Percentiles rank a stretch among this genome's conserved stretches.
phyloP scores from a whole-genome alignment of 2,113 vertebrate genomes.

The Scomber colias region DNA sequence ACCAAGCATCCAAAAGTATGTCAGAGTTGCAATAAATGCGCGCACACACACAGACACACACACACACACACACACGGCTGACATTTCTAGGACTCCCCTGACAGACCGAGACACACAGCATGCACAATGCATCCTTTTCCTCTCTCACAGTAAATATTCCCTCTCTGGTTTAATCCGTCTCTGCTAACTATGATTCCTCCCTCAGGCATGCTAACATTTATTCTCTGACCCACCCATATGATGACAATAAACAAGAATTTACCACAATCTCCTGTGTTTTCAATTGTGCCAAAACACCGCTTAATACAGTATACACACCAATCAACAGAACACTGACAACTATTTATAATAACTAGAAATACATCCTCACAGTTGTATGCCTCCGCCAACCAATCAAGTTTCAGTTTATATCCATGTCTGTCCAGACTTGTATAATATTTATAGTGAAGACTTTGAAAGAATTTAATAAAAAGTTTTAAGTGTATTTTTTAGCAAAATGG shows the following conservation, averaged over 20 bases:
- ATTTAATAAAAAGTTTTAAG: too few relatives aligned
- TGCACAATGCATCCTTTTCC: slow-evolving; percentile 20
- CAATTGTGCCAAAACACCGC: neutral
- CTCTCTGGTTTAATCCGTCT: slow-evolving; percentile 25
- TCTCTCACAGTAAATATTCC: slow-evolving; percentile 21
- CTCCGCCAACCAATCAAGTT: too few relatives aligned
- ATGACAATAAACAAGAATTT: slow-evolving; percentile 9
- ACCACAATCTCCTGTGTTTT: neutral
- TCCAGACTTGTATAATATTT: too few relatives aligned
- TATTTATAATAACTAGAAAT: too few relatives aligned
- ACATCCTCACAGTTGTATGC: too few relatives aligned
- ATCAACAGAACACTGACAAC: neutral
- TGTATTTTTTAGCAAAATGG: too few relatives aligned
- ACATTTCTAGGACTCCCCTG: slow-evolving; percentile 58
- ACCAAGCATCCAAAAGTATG: too few relatives aligned
- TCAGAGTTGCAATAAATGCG: too few relatives aligned
- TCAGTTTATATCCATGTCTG: too few relatives aligned
- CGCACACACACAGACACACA: slow-evolving; percentile 2
- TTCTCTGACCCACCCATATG: slow-evolving; percentile 11
- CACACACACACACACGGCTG: slow-evolving; percentile 2
- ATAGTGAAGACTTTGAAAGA: too few relatives aligned
- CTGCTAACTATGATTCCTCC: slow-evolving; percentile 12
- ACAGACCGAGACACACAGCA: slow-evolving; percentile 13
- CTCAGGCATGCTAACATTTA: slow-evolving; percentile 27
- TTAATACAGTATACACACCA: neutral